Evolutionary conservation across 2,888 invertebrate species (phyloP).

Genomic region (Odontothrips loti): DNA sequence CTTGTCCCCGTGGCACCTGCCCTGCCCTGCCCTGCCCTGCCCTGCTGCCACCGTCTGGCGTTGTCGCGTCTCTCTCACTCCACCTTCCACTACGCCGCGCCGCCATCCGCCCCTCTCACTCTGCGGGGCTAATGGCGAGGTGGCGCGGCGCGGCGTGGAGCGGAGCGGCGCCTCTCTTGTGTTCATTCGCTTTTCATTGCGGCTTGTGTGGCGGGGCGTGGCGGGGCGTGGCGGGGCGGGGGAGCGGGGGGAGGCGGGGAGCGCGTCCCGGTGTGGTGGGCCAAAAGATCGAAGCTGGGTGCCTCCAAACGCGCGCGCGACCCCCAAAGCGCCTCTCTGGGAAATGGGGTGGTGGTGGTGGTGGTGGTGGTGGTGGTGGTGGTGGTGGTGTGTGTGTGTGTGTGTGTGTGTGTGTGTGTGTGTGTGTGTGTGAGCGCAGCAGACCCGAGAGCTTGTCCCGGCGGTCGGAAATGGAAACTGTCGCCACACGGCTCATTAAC

Average conservation of each 20-base stretch:
- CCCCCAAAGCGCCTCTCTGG: too few species aligned
- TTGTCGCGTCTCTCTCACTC: neutral
- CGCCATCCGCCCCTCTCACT: neutral
- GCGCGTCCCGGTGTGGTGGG: neutral
- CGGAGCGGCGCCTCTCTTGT: neutral
- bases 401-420: too few species aligned
- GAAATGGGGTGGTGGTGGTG: too few species aligned
- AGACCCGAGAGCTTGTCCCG: too few species aligned
- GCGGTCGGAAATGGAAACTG: too few species aligned
- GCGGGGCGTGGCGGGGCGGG: neutral
- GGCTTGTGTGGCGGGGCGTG: neutral
- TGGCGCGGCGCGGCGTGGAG: neutral
- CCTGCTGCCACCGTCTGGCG: neutral
- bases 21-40: neutral
- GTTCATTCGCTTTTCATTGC: constrained; percentile 25
- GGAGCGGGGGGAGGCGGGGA: neutral
- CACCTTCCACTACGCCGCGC: neutral
- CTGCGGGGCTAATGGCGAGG: neutral
- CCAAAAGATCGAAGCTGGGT: too few species aligned
- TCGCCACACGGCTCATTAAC: too few species aligned
- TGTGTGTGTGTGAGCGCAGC: too few species aligned
- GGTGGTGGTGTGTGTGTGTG: too few species aligned
- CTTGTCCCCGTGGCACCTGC: neutral
- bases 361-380: too few species aligned
- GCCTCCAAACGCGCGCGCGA: too few species aligned